Base-by-base conservation (phyloP, 1,140 invertebrate species). In the Sesamia nonagrioides region DNA sequence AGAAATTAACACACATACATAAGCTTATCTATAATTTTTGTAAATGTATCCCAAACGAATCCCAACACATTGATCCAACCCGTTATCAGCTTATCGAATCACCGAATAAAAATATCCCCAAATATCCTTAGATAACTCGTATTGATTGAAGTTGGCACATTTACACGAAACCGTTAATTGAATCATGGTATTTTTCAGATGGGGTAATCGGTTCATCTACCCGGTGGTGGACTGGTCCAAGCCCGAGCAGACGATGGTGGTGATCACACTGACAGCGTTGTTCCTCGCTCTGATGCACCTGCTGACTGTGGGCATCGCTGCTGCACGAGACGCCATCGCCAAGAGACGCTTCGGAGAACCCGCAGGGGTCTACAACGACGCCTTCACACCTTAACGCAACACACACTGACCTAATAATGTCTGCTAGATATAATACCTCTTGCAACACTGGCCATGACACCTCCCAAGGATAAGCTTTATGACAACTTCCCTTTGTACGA, bases 161-260 rank as follows among this genome's bases (percentile, higher is more conserved):
- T 45, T 33, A 11, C 33, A 27, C 15, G 15, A 15, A 17, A 17
- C 13, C 42, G 13, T 33, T 61, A 48, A 69, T 61, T 18, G 8
- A 5, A 2, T 13, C 15, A 33, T 27, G 42, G 27, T 45, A 63
- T 76, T 18, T 76, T 37, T 56, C 88, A 94, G 92, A 68, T 93
- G 89, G 90, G 92, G 92, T 69, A 90, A 94, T 77, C 80, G 82
- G 11, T 94, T 96, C 82, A 97, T 97, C 58, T 98, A 98, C 84
- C 95, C 96, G 50, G 95, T 97, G 1, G 92, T 97, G n/a, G 96
- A 97, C 88, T 98, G 97, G 97, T 91, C 95, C 18, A 91, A 94
- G 78, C 91, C 93, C 8, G 73, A 88, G 13, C 84, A 91, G 61
- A 91, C 90, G 0, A 74, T 90, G 35, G 87, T 92, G n/a, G 89